A percentile compares a stretch with the other conserved stretches of the same genome.
These are phyloP conservation scores for Caenorhabditis afra DNA, from an alignment of 2,888 invertebrate genomes.

Conservation along the genomic window DNA sequence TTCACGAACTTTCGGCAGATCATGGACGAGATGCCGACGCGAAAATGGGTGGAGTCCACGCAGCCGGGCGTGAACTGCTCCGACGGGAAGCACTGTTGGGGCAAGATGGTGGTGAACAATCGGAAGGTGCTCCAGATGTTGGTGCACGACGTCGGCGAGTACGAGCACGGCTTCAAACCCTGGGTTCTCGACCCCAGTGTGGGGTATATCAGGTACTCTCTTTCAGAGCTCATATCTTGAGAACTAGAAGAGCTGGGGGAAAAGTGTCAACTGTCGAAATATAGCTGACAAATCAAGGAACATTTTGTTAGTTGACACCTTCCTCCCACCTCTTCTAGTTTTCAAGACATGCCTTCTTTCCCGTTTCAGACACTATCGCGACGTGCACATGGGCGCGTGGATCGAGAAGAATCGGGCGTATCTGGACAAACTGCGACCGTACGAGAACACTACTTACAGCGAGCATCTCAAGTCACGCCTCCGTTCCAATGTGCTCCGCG, in stretches of 20 bases:
- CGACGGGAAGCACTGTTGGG: slow-evolving; percentile 44
- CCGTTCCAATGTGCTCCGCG: slow-evolving; percentile 23
- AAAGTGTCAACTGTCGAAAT: too few relatives aligned
- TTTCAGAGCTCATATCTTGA: too few relatives aligned
- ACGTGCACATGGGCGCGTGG: slow-evolving; percentile 41
- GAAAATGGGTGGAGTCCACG: slow-evolving; percentile 32
- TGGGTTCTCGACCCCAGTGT: slow-evolving; percentile 33
- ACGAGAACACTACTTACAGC: slow-evolving; percentile 39
- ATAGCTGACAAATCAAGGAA: too few relatives aligned
- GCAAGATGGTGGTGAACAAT: slow-evolving; percentile 35
- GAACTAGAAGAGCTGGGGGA: too few relatives aligned
- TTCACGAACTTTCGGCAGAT: slow-evolving; percentile 45
- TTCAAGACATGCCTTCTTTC: too few relatives aligned
- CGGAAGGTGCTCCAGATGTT: slow-evolving; percentile 45
- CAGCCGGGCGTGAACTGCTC: slow-evolving; percentile 26
- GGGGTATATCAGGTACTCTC: slow-evolving; percentile 41
- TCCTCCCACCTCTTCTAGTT: too few relatives aligned
- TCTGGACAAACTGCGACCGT: slow-evolving; percentile 18
- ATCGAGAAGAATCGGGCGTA: slow-evolving; percentile 17
- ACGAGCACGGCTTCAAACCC: slow-evolving; percentile 20
- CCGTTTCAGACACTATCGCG: slow-evolving; percentile 47
- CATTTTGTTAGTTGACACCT: too few relatives aligned
- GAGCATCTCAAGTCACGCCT: slow-evolving; percentile 11
- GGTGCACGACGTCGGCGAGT: slow-evolving; percentile 44
- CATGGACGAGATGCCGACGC: slow-evolving; percentile 36